Base-by-base conservation (phyloP, 2,888 invertebrate genomes). In the Acanthosepion esculentum region DNA sequence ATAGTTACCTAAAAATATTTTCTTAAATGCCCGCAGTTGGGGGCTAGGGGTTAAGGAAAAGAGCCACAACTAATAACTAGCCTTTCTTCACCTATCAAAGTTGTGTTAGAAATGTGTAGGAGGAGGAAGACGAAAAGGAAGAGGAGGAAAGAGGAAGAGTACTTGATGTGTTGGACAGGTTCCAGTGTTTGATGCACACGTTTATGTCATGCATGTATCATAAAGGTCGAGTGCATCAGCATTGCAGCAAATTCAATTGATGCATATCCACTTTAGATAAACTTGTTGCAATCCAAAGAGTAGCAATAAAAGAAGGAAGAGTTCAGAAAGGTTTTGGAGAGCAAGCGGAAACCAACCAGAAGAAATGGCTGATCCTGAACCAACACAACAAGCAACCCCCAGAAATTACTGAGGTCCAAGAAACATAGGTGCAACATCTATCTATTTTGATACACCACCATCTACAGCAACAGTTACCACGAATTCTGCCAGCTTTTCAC, bases 21-120 rank as follows among this genome's bases (percentile, higher is more conserved):
- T n/a, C n/a, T n/a, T n/a, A n/a, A n/a, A n/a, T n/a, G n/a, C n/a
- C n/a, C n/a, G n/a, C n/a, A n/a, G n/a, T n/a, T 94, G 94, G 92
- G 94, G 93, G 23, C 91, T 48, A 48, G 93, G 48, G 48, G 95
- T 59, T n/a, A 95, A 94, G n/a, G 95, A 91, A 29, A 20, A 5
- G 48, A 94, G 50, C 78, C 48, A 59, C 94, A 53, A 55, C 78
- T 64, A 48, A 50, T 94, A 94, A 64, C 55, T 50, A 92, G 26
- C 29, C 48, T 92, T 41, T 48, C 41, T 48, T 48, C 33, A 92
- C 92, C 48, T n/a, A 92, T 48, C 15, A 26, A 41, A 92, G 41
- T 26, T 48, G 26, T 92, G 15, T 92, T 92, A 48, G 92, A 26
- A 92, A 33, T 12, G 18, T 5, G 29, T 29, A 8, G 12, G 29